phyloP scores from a whole-genome alignment of 2,888 invertebrate species.

The Gnatocerus cornutus region DNA sequence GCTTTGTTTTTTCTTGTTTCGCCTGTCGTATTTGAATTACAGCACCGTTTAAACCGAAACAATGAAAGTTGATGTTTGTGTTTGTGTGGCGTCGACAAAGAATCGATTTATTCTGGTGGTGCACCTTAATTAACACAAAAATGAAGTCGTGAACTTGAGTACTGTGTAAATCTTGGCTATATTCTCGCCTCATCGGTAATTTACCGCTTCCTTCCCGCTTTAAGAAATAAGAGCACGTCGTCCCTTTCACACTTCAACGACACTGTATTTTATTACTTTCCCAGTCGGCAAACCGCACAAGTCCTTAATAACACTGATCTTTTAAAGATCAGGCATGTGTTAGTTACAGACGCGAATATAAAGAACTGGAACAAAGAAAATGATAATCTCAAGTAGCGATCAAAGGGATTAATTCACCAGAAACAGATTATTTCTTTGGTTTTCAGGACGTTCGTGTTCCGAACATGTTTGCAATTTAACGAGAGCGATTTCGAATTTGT shows the following conservation, averaged over 20 bases:
- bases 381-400: constrained; percentile 62
- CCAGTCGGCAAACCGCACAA: constrained; percentile 57
- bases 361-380: constrained; percentile 64
- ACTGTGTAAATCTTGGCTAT: constrained; percentile 64
- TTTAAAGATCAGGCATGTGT: constrained; percentile 68
- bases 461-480: constrained; percentile 27
- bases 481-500: constrained; percentile 21
- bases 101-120: constrained; percentile 48
- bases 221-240: constrained; percentile 65
- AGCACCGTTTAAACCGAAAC: constrained; percentile 23
- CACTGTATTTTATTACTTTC: constrained; percentile 68
- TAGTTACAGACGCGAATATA: constrained; percentile 65
- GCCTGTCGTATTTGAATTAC: background rate
- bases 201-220: constrained; percentile 64
- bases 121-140: constrained; percentile 51
- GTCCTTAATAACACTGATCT: constrained; percentile 67
- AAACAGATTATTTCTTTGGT: constrained; percentile 61
- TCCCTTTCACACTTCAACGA: constrained; percentile 67
- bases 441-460: constrained; percentile 28
- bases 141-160: constrained; percentile 59
- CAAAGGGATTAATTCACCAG: constrained; percentile 64
- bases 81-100: constrained; percentile 34
- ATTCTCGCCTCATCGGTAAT: constrained; percentile 66
- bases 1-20: too few species aligned
- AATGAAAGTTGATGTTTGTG: constrained; percentile 40